Conservation (phyloP, 2,797 vertebrate species). For the Cacajao melanocephalus region DNA sequence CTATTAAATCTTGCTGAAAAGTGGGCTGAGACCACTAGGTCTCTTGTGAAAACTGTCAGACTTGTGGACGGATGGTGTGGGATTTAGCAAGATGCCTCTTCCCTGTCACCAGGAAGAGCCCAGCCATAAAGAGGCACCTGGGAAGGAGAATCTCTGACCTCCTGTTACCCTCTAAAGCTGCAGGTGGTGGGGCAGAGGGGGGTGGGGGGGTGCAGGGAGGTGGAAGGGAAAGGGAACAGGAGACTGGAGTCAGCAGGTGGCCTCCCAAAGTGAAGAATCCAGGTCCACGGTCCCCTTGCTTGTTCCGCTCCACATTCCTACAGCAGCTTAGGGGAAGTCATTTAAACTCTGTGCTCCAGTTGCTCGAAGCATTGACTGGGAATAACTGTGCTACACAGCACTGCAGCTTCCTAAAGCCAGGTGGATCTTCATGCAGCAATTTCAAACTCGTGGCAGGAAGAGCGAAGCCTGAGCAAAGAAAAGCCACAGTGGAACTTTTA, state of each 20-base stretch:
- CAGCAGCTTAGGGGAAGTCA: slow-evolving; percentile 31
- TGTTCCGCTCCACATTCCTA: slow-evolving; percentile 60
- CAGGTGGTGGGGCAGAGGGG: accelerated
- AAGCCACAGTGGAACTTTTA: slow-evolving; percentile 3
- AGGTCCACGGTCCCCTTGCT: not conserved
- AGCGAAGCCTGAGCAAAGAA: not conserved
- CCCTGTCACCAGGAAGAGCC: not conserved
- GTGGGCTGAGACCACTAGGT: slow-evolving; percentile 63
- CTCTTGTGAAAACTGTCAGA: slow-evolving; percentile 70
- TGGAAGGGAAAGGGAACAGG: not conserved
- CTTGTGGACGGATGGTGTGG: slow-evolving; percentile 22
- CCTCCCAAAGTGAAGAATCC: slow-evolving; percentile 24
- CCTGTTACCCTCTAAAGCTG: not conserved
- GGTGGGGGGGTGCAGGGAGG: too few relatives aligned
- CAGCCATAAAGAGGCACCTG: not conserved
- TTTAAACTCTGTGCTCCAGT: slow-evolving; percentile 61
- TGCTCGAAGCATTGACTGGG: slow-evolving; percentile 18
- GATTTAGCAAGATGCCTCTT: slow-evolving; percentile 53
- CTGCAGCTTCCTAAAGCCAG: slow-evolving; percentile 29
- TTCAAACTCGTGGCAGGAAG: slow-evolving; percentile 12
- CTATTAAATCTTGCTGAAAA: slow-evolving; percentile 75
- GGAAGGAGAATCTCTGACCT: slow-evolving; percentile 13
- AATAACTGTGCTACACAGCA: not conserved
- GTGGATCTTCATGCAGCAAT: not conserved
- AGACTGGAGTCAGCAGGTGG: not conserved